phyloP scores from a whole-genome alignment of 92 coral and sea anemone genomes.

The Parazoanthus atlanticus region DNA sequence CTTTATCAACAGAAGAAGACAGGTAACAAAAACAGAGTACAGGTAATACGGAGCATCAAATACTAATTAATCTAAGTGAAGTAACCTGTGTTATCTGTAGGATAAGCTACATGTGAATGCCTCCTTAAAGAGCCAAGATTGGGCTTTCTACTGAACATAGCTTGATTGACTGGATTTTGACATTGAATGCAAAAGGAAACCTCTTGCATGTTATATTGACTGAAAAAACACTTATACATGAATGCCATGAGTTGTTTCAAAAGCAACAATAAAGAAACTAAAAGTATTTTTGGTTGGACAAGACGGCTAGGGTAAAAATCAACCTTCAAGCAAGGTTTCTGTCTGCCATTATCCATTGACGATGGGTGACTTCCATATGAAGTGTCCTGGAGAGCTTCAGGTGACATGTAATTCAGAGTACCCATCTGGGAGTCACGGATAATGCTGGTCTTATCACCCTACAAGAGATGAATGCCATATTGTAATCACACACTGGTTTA shows the following conservation, averaged over 20 bases:
- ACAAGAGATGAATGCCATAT: background rate
- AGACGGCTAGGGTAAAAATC: background rate
- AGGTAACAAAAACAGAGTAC: too few relatives aligned
- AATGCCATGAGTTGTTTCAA: background rate
- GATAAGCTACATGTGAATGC: background rate
- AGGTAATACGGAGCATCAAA: too few relatives aligned
- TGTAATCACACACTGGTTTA: background rate
- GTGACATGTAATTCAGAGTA: slow-evolving; percentile 95
- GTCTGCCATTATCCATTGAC: slow-evolving; percentile 52
- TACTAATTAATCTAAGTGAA: too few relatives aligned
- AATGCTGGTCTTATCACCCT: slow-evolving; percentile 95
- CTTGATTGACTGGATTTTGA: background rate
- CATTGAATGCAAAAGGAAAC: too few relatives aligned
- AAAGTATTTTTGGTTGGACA: background rate
- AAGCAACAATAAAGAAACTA: background rate
- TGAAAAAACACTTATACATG: background rate
- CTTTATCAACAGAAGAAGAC: background rate
- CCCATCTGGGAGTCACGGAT: slow-evolving; percentile 95
- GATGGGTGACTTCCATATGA: slow-evolving; percentile 58
- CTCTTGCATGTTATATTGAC: background rate
- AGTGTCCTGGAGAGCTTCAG: slow-evolving; percentile 92
- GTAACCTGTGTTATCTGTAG: background rate
- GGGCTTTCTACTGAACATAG: background rate
- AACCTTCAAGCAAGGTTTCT: slow-evolving; percentile 92
- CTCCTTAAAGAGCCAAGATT: background rate